Conservation (phyloP, 2,888 invertebrate species). For the Netelia virgata region DNA sequence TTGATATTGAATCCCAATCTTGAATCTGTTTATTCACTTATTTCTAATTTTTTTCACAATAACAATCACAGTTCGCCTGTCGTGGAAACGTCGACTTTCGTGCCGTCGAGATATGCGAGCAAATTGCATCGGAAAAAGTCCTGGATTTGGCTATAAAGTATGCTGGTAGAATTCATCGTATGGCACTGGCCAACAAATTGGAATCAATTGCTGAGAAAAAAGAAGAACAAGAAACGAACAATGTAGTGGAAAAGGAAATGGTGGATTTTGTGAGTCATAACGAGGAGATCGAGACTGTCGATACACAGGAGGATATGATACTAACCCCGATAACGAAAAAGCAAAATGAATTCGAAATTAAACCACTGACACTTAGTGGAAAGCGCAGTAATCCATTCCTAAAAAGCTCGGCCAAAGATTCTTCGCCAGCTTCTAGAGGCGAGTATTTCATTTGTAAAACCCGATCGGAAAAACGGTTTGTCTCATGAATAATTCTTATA, state of each 20-base stretch:
- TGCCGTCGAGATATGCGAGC: conserved; percentile 94
- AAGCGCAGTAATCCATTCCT: conserved; percentile 85
- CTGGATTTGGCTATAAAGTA: conserved; percentile 95
- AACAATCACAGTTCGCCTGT: conserved; percentile 90
- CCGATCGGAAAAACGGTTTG: background rate
- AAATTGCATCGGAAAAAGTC: conserved; percentile 91
- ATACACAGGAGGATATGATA: conserved; percentile 72
- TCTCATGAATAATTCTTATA: conserved; percentile 61
- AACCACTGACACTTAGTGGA: conserved; percentile 76
- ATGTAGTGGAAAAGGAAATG: conserved; percentile 75
- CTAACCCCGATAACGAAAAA: conserved; percentile 72
- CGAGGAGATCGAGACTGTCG: conserved; percentile 63
- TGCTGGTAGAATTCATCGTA: conserved; percentile 91
- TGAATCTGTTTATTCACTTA: conserved; percentile 14
- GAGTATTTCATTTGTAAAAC: conserved; percentile 42
- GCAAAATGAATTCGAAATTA: conserved; percentile 78
- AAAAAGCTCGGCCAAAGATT: conserved; percentile 79
- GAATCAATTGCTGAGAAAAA: conserved; percentile 80
- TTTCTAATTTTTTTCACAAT: conserved; percentile 44
- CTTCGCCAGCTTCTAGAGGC: conserved; percentile 76
- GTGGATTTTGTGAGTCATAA: conserved; percentile 73
- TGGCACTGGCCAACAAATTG: conserved; percentile 92
- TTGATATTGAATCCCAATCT: conserved; percentile 23
- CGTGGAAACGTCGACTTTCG: conserved; percentile 93
- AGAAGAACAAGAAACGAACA: conserved; percentile 76